phyloP scores from a whole-genome alignment of 2,797 vertebrate species.

The Cyprinodon diabolis region DNA sequence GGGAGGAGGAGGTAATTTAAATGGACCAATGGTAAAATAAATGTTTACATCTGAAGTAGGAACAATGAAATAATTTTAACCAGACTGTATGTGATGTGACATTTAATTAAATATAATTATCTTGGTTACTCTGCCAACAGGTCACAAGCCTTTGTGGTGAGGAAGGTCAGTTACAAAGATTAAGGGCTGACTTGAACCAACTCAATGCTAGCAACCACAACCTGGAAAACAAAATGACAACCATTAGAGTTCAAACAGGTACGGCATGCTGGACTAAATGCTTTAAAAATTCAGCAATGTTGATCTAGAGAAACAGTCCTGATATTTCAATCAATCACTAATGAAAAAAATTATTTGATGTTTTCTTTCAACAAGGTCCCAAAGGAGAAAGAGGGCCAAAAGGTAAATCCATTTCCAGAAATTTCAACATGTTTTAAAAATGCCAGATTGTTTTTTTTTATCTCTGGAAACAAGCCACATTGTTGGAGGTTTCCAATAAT shows the following conservation, averaged over 20 bases:
- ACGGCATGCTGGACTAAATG: background rate
- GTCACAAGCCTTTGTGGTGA: constrained; percentile 49
- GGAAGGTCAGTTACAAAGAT: constrained; percentile 41
- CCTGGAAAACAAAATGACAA: constrained; percentile 61
- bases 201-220: constrained; percentile 55
- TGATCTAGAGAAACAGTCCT: background rate
- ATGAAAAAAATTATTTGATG: background rate
- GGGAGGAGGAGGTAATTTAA: background rate
- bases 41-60: background rate
- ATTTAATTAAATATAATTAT: background rate
- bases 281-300: background rate
- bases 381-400: constrained; percentile 50
- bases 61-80: background rate
- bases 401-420: constrained; percentile 46
- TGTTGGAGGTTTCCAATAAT: too few relatives aligned
- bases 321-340: background rate
- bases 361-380: constrained; percentile 4
- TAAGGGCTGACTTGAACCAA: constrained; percentile 40
- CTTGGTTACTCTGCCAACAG: constrained; percentile 36
- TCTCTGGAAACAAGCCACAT: background rate
- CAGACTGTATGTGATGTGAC: background rate
- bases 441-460: too few relatives aligned
- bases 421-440: background rate
- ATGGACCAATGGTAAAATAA: background rate
- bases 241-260: constrained; percentile 71